Conservation (phyloP, 2,113 vertebrate genomes). For the Tetrao urogallus region DNA sequence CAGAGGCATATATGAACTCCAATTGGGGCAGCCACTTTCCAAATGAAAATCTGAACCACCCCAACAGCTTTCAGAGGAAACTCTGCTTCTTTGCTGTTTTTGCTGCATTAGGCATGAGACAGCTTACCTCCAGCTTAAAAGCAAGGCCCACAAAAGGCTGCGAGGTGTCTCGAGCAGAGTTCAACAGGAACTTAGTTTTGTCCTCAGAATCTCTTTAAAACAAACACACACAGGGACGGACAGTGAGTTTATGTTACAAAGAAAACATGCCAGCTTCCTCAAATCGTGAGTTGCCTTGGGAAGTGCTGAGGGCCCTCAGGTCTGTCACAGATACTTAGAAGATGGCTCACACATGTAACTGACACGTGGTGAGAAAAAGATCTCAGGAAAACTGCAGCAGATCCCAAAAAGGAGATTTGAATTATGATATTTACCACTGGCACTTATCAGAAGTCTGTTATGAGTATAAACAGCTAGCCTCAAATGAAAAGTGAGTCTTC, state of each 20-base stretch:
- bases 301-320: background rate
- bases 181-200: constrained; percentile 84
- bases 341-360: background rate
- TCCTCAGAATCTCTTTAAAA: constrained; percentile 79
- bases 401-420: background rate
- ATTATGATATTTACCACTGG: background rate
- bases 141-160: constrained; percentile 91
- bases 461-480: background rate
- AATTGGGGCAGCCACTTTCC: background rate
- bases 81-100: background rate
- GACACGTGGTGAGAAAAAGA: background rate
- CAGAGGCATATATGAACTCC: fast-evolving
- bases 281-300: constrained; percentile 56
- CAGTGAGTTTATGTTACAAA: background rate
- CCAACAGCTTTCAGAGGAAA: background rate
- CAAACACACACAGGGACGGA: background rate
- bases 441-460: background rate
- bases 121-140: constrained; percentile 94
- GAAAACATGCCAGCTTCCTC: background rate
- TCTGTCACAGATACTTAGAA: background rate
- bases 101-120: background rate
- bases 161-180: constrained; percentile 79
- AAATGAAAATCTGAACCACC: background rate
- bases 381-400: background rate
- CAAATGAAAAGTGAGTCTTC: background rate